Base-by-base conservation (phyloP, 2,113 vertebrate genomes). In the Peucedramus taeniatus region DNA sequence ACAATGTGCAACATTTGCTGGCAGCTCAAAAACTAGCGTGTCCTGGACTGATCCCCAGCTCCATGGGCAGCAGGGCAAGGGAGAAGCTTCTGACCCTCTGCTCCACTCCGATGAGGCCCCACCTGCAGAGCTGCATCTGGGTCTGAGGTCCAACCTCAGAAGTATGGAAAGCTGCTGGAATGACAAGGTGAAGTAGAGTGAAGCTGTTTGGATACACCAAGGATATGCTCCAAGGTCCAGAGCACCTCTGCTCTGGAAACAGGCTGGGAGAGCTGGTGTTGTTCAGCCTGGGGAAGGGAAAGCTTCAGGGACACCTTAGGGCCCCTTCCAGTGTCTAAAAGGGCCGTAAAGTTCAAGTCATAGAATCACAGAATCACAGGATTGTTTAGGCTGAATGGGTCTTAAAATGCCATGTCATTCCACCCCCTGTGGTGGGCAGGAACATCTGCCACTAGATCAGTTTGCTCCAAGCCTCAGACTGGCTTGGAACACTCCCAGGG, bases 181-280 rank as follows among this genome's bases (percentile, higher is more conserved):
- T 9, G 4, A 87, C 56, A 35, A 16, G n/a, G 56, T 57, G 53
- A 20, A 54, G 53, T 54, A 33, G 4, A 59, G n/a, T 35, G n/a
- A 24, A 35, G 22, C 54, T 15, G 31, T 14, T 57, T 57, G 33
- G 56, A 3, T 59, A 54, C 0, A 0, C 56, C 24, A 47, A 6
- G 64, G 30, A 63, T n/a, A n/a, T 70, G 56, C 15, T 70, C 15
- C 28, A 53, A 28, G 19, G 15, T 45, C 39, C 45, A 47, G 39
- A 45, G 9, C 39, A 6, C 39, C 22, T 69, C 27, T 69, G 19
- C 47, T n/a, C 28, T 30, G 56, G 23, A 78, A 39, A 39, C 28
- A 23, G 28, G 4, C 28, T 61, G 45, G 11, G 33, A 69, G 54
- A 61, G 28, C n/a, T 61, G 39, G 19, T 3, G 3, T 13, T 78